These are phyloP conservation scores for Porites divaricata DNA, from an alignment of 92 coral and sea anemone species.

Conservation along the genomic window DNA sequence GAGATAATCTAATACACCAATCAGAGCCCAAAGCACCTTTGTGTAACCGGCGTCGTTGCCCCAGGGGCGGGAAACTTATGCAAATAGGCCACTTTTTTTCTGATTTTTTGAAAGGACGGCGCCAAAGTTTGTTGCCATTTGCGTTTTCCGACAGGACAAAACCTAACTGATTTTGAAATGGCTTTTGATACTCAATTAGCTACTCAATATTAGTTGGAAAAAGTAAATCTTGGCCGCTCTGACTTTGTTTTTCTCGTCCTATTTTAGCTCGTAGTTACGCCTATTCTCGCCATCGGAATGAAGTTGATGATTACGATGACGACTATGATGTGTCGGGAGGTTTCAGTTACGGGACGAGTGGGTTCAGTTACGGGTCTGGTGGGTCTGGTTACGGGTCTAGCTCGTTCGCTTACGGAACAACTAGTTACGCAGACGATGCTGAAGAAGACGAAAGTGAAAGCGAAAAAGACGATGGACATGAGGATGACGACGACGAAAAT, in stretches of 20 bases:
- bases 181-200: not conserved
- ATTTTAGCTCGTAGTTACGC: conserved; percentile 76
- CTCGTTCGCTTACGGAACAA: conserved; percentile 57
- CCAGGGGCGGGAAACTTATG: not conserved
- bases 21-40: not conserved
- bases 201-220: not conserved
- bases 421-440: conserved; percentile 43
- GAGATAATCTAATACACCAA: not conserved
- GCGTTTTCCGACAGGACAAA: not conserved
- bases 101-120: not conserved
- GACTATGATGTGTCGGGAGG: conserved; percentile 25
- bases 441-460: conserved; percentile 64
- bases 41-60: not conserved
- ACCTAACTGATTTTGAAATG: not conserved
- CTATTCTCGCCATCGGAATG: conserved; percentile 79
- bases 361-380: conserved; percentile 48
- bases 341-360: conserved; percentile 61
- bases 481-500: conserved; percentile 32
- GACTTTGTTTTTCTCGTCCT: not conserved
- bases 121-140: conserved; percentile 1
- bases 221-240: not conserved
- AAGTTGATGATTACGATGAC: conserved; percentile 52
- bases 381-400: conserved; percentile 49
- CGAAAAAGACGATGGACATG: conserved; percentile 59
- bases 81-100: not conserved